These are phyloP conservation scores for Setophaga kirtlandii DNA, from an alignment of 2,113 vertebrate genomes.

Conservation along the genomic window DNA sequence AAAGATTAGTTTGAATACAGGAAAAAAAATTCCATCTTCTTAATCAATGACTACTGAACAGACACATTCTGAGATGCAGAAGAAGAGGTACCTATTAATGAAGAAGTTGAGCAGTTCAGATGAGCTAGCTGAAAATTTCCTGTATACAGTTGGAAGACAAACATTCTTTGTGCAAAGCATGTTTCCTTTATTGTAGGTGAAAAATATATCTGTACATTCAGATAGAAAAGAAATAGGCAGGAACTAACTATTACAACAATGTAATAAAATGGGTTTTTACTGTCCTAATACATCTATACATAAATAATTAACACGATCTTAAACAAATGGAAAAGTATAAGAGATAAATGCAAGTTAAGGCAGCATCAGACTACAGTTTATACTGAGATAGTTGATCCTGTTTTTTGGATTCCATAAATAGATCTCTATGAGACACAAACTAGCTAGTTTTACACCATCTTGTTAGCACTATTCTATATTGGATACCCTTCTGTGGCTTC, in stretches of 20 bases:
- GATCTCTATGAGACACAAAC: accelerated
- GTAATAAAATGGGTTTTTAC: neutral
- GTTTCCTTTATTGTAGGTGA: neutral
- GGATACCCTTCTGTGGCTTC: neutral
- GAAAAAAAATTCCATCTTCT: neutral
- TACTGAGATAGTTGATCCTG: neutral
- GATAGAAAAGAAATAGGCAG: neutral
- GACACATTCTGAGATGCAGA: neutral
- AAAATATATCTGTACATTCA: neutral
- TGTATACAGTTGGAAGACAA: neutral
- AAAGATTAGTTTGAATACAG: neutral
- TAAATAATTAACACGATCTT: neutral
- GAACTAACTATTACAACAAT: neutral
- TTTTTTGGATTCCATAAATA: neutral
- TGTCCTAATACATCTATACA: neutral
- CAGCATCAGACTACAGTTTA: neutral
- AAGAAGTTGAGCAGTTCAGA: neutral
- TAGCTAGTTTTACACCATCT: neutral
- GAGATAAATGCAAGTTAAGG: neutral
- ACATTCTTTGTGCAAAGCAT: neutral
- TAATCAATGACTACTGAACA: neutral
- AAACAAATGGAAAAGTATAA: neutral
- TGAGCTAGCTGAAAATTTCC: neutral
- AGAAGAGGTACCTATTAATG: neutral
- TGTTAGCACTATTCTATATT: neutral